These are phyloP conservation scores for Ctenopoma multispine DNA, from an alignment of 2,797 vertebrate genomes.

Conservation along the genomic window DNA sequence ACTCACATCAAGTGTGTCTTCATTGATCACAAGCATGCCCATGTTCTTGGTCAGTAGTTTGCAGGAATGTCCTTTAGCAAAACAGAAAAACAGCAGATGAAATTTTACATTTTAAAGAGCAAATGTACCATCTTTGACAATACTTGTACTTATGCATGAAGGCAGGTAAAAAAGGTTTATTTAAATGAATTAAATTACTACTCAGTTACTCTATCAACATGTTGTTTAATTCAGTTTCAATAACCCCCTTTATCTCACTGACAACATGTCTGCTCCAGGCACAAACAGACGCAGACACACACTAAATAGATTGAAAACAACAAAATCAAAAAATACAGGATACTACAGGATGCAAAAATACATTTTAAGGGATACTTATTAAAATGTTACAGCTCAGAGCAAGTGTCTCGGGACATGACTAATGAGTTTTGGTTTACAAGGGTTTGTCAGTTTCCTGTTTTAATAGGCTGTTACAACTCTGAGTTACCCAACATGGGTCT, in stretches of 20 bases:
- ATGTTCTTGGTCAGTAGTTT: conserved; percentile 97
- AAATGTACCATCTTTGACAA: conserved; percentile 22
- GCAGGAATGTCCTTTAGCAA: conserved; percentile 92
- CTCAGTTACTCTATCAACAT: not conserved
- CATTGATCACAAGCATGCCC: conserved; percentile 97
- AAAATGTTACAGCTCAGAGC: conserved; percentile 68
- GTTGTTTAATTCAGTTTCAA: conserved; percentile 1
- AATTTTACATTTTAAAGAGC: not conserved
- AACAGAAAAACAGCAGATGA: conserved; percentile 10
- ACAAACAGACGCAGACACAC: not conserved
- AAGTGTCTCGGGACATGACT: conserved; percentile 72
- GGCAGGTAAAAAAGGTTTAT: not conserved
- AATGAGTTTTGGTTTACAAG: conserved; percentile 79
- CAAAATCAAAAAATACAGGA: conserved; percentile 29
- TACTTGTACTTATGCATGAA: not conserved
- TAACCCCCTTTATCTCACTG: not conserved
- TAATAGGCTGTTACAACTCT: conserved; percentile 73
- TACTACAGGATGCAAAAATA: conserved; percentile 4
- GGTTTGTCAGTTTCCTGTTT: conserved; percentile 80
- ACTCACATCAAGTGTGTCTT: conserved; percentile 98
- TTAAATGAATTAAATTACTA: not conserved
- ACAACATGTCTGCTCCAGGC: not conserved
- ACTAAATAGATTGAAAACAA: conserved; percentile 9
- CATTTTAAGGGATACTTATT: conserved; percentile 49
- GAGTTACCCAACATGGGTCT: conserved; percentile 72